Conservation (phyloP, 2,888 invertebrate species). For the Nemotelus pantherinus region DNA sequence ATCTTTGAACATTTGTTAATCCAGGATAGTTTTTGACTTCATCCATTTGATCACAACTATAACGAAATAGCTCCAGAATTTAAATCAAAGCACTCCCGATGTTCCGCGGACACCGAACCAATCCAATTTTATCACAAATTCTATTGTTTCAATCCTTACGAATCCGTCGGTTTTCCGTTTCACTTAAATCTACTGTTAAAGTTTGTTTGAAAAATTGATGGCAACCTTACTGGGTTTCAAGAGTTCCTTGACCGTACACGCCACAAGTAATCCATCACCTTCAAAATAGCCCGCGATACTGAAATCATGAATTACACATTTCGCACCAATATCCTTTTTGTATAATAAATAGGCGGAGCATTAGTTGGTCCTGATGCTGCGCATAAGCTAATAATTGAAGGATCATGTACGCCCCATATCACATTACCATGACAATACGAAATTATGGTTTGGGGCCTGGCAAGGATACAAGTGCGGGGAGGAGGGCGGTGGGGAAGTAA, state of each 20-base stretch:
- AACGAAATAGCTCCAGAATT: background rate
- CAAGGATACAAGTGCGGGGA: background rate
- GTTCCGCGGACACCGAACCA: background rate
- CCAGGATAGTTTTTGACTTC: constrained; percentile 44
- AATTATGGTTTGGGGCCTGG: background rate
- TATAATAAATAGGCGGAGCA: constrained; percentile 39
- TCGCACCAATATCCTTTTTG: constrained; percentile 41
- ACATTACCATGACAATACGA: constrained; percentile 40
- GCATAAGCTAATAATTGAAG: constrained; percentile 37
- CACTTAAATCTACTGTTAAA: background rate
- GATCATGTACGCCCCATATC: constrained; percentile 36
- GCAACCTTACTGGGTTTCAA: too few relatives aligned
- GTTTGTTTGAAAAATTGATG: too few relatives aligned
- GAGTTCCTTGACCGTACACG: too few relatives aligned
- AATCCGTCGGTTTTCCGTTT: background rate
- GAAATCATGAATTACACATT: constrained; percentile 41
- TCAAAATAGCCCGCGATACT: constrained; percentile 25
- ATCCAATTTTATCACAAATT: background rate
- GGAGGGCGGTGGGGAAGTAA: background rate
- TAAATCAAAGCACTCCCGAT: background rate
- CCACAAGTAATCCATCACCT: constrained; percentile 14
- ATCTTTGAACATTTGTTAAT: constrained; percentile 43
- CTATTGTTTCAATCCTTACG: background rate
- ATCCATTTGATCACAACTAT: constrained; percentile 32
- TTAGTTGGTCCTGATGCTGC: constrained; percentile 38